Evolutionary conservation across 2,797 vertebrate genomes (phyloP).

Genomic region (Melanotaenia nigrans): DNA sequence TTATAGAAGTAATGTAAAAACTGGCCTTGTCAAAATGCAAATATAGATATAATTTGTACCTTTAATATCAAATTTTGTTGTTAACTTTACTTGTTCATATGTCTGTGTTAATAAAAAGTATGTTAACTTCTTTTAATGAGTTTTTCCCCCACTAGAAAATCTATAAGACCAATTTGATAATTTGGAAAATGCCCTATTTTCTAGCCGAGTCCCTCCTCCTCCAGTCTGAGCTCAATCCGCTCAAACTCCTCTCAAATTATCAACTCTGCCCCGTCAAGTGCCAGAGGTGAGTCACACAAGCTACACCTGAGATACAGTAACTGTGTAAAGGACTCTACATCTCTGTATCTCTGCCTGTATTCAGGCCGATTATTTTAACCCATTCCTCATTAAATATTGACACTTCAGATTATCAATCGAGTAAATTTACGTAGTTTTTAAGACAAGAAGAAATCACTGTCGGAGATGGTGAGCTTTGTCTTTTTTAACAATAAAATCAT

Average conservation of each 20-base stretch:
- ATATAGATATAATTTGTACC: not conserved
- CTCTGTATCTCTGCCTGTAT: not conserved
- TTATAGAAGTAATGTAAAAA: not conserved
- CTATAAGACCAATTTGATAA: not conserved
- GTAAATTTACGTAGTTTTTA: not conserved
- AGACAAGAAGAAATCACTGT: not conserved
- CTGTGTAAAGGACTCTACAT: not conserved
- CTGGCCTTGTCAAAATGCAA: slow-evolving; percentile 2
- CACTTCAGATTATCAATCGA: not conserved
- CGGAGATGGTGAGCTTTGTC: not conserved
- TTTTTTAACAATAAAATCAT: not conserved
- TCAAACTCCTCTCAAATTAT: slow-evolving; percentile 98
- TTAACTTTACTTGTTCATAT: not conserved
- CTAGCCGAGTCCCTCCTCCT: slow-evolving; percentile 97
- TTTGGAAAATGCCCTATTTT: slow-evolving; percentile 46
- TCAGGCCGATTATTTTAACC: not conserved
- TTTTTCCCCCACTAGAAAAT: not conserved
- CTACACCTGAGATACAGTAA: not conserved
- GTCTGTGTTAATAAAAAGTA: not conserved
- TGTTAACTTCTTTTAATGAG: too few species aligned
- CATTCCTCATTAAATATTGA: not conserved
- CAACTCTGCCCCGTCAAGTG: slow-evolving; percentile 95
- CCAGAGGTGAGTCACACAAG: slow-evolving; percentile 88
- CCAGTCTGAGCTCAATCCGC: slow-evolving; percentile 98
- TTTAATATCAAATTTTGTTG: too few species aligned